Percentiles rank a stretch among this genome's conserved stretches.
Evolutionary conservation across 2,888 invertebrate genomes (phyloP).

Genomic region (Andrena praecox): DNA sequence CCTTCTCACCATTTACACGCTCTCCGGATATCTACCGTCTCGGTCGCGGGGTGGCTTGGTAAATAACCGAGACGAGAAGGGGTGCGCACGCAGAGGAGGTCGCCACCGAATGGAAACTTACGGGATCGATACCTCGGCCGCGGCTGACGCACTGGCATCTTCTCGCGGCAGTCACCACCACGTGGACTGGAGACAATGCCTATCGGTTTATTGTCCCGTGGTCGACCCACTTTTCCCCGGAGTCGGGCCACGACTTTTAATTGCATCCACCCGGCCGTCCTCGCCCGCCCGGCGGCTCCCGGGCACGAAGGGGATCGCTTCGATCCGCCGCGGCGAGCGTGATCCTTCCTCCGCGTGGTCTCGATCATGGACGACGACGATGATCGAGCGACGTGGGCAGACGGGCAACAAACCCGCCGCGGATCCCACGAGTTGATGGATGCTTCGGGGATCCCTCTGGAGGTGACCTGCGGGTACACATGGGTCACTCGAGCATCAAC

Average conservation of each 20-base stretch:
- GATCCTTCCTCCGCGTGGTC: background rate
- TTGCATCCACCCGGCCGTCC: background rate
- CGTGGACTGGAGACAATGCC: slow-evolving; percentile 56
- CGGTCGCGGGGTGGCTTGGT: slow-evolving; percentile 58
- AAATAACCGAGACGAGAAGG: slow-evolving; percentile 60
- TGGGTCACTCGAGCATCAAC: no score
- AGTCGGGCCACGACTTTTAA: slow-evolving; percentile 4
- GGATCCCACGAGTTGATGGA: no score
- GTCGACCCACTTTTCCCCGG: slow-evolving; percentile 57
- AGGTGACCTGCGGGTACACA: no score
- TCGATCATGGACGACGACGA: background rate
- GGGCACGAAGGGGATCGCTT: background rate
- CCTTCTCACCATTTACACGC: slow-evolving; percentile 63
- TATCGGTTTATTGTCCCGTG: slow-evolving; percentile 64
- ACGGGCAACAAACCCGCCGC: no score
- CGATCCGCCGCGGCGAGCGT: slow-evolving; percentile 21
- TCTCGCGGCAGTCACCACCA: slow-evolving; percentile 63
- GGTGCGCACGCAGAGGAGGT: slow-evolving; percentile 74
- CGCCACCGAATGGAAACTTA: slow-evolving; percentile 74
- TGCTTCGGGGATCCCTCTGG: no score
- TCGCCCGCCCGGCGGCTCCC: background rate
- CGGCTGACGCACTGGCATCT: slow-evolving; percentile 67
- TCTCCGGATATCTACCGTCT: slow-evolving; percentile 63
- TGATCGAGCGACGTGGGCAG: background rate
- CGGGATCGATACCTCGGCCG: slow-evolving; percentile 74